phyloP scores from a whole-genome alignment of 2,888 invertebrate genomes.

The Cynaeus angustus region DNA sequence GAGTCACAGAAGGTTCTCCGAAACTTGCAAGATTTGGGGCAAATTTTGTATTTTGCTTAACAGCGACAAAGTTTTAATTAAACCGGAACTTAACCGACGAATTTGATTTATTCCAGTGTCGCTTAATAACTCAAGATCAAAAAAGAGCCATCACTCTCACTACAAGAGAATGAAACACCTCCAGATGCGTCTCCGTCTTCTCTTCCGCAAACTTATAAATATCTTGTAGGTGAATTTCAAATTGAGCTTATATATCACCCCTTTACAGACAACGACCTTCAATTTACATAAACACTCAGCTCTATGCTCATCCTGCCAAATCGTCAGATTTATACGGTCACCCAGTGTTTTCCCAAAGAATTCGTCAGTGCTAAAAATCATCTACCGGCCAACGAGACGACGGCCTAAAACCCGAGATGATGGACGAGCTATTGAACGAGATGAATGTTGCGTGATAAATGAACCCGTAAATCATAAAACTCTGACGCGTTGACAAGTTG shows the following conservation, averaged over 20 bases:
- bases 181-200: too few species aligned
- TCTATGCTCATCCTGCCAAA: not conserved
- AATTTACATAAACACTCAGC: not conserved
- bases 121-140: too few species aligned
- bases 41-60: too few species aligned
- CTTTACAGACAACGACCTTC: not conserved
- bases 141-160: too few species aligned
- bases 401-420: constrained; percentile 54
- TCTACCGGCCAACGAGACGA: constrained; percentile 22
- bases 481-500: constrained; percentile 59
- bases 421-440: constrained; percentile 63
- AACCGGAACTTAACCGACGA: too few species aligned
- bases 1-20: too few species aligned
- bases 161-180: too few species aligned
- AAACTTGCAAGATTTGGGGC: too few species aligned
- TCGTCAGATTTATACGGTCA: constrained; percentile 21
- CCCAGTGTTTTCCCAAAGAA: constrained; percentile 16
- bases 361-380: constrained; percentile 35
- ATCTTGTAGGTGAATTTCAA: too few species aligned
- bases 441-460: constrained; percentile 61
- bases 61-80: too few species aligned
- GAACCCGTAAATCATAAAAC: constrained; percentile 61
- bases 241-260: not conserved
- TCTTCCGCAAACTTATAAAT: too few species aligned
- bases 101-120: too few species aligned